These are phyloP conservation scores for Melozone crissalis DNA, from an alignment of 2,113 vertebrate genomes.

Conservation along the genomic window DNA sequence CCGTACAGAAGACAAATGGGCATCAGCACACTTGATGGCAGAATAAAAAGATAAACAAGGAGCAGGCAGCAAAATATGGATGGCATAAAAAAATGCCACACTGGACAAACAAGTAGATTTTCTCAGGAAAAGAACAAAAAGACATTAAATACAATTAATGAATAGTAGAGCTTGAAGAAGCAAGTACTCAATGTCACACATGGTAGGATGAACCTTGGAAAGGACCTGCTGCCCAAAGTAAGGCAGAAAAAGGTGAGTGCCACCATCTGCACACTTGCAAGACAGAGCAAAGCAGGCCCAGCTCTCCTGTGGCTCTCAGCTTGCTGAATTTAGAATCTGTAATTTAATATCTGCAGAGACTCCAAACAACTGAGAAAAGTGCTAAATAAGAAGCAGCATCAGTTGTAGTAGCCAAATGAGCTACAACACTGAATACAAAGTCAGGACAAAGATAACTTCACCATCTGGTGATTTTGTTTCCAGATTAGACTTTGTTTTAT, in stretches of 20 bases:
- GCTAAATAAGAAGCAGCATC: not conserved
- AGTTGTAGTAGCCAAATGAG: not conserved
- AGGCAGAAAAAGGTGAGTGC: not conserved
- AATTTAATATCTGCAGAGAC: not conserved
- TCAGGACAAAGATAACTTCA: not conserved
- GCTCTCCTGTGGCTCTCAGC: not conserved
- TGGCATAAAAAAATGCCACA: not conserved
- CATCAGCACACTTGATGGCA: not conserved
- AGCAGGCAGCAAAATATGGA: not conserved
- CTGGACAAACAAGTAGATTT: not conserved
- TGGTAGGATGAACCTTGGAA: not conserved
- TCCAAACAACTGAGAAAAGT: not conserved
- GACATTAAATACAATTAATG: not conserved
- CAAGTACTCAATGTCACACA: not conserved
- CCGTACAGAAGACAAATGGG: not conserved
- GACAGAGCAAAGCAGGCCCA: not conserved
- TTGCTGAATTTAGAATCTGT: not conserved
- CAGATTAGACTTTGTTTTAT: not conserved
- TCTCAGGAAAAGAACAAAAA: not conserved
- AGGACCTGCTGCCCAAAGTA: not conserved
- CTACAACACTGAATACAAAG: not conserved
- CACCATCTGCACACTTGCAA: not conserved
- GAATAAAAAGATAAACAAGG: not conserved
- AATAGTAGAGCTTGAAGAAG: not conserved
- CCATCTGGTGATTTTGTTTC: fast-evolving